phyloP scores from a whole-genome alignment of 2,888 invertebrate genomes.

The Megastigmus dorsalis region DNA sequence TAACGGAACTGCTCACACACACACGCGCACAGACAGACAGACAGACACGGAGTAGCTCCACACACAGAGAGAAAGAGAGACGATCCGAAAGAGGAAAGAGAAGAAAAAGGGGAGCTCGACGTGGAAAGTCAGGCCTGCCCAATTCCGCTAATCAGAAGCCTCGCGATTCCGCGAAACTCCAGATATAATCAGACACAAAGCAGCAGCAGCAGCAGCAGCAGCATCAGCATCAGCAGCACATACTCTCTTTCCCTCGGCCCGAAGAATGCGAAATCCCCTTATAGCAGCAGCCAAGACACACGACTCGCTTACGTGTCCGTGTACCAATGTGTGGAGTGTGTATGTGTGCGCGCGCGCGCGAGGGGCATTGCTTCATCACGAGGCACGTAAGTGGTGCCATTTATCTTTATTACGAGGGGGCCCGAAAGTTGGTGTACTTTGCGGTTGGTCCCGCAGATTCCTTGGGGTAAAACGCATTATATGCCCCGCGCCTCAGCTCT shows the following conservation, averaged over 20 bases:
- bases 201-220: too few species aligned
- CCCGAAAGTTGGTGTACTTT: conserved; percentile 53
- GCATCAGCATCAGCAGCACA: not conserved
- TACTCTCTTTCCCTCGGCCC: not conserved
- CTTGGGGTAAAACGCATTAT: conserved; percentile 51
- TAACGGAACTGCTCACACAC: too few species aligned
- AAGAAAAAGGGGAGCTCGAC: too few species aligned
- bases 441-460: conserved; percentile 52
- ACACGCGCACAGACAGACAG: too few species aligned
- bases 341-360: not conserved
- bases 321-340: not conserved
- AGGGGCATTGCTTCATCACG: conserved; percentile 51
- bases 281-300: not conserved
- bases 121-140: conserved; percentile 18
- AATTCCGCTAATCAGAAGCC: conserved; percentile 38
- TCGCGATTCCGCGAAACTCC: conserved; percentile 44
- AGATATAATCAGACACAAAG: conserved; percentile 44
- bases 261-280: conserved; percentile 28
- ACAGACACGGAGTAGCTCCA: too few species aligned
- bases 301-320: not conserved
- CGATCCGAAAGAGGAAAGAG: too few species aligned
- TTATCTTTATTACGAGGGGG: conserved; percentile 55
- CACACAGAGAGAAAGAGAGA: too few species aligned
- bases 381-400: conserved; percentile 49
- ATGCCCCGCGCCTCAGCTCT: not conserved